These are phyloP conservation scores for Pongo pygmaeus DNA, from an alignment of 2,113 vertebrate species.

Conservation along the genomic window DNA sequence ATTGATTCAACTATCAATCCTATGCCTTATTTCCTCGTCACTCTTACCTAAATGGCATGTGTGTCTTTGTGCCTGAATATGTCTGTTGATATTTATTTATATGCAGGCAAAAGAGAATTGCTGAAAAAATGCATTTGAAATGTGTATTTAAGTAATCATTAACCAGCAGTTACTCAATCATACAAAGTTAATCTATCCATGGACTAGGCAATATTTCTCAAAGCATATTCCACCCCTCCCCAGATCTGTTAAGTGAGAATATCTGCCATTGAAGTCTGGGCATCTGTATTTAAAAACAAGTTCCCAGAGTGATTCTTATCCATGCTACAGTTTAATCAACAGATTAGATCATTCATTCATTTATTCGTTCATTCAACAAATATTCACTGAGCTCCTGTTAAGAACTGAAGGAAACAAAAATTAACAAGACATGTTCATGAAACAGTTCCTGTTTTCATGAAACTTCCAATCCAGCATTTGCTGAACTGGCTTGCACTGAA, in stretches of 20 bases:
- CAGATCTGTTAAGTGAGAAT: neutral
- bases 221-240: neutral
- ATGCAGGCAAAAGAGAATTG: neutral
- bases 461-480: neutral
- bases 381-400: neutral
- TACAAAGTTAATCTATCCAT: neutral
- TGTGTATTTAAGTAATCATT: neutral
- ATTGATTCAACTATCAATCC: neutral
- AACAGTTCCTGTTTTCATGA: neutral
- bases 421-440: neutral
- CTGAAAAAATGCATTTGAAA: neutral
- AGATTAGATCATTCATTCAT: neutral
- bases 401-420: neutral
- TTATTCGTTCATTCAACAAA: neutral
- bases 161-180: neutral
- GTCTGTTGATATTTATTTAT: neutral
- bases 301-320: neutral
- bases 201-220: neutral
- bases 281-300: neutral
- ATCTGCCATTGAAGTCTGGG: neutral
- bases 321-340: neutral
- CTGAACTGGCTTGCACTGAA: neutral
- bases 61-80: neutral
- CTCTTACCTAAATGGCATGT: neutral
- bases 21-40: neutral